Conservation (phyloP, 2,113 vertebrate genomes). For the Barbus barbus region DNA sequence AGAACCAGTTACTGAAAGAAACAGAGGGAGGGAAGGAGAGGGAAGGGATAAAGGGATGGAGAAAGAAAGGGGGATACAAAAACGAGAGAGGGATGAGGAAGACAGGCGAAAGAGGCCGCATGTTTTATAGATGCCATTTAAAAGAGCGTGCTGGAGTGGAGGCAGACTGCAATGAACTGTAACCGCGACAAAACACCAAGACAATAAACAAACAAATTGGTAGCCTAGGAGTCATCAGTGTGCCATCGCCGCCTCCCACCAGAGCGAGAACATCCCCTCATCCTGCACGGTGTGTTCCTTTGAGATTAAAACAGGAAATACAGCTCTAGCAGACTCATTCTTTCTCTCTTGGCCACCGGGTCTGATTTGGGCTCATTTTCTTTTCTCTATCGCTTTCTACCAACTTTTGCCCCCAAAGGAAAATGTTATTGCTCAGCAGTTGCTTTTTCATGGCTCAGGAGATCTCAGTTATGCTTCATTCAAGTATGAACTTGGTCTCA, state of each 20-base stretch:
- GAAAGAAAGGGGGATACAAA: conserved; percentile 33
- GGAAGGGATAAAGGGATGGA: conserved; percentile 25
- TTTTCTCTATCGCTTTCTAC: conserved; percentile 1
- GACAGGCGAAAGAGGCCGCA: conserved; percentile 47
- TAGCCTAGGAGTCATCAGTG: conserved; percentile 72
- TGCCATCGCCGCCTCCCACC: conserved; percentile 56
- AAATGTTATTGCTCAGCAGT: background rate
- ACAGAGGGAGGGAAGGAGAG: conserved; percentile 43
- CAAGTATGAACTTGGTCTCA: background rate
- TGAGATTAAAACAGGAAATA: conserved; percentile 63
- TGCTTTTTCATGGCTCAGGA: conserved; percentile 10
- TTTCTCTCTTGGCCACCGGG: conserved; percentile 1
- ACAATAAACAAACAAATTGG: conserved; percentile 79
- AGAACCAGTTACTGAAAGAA: conserved; percentile 42
- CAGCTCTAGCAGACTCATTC: conserved; percentile 35
- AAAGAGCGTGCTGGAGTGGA: conserved; percentile 68
- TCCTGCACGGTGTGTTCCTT: conserved; percentile 47
- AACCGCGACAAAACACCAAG: conserved; percentile 74
- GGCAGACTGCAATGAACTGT: conserved; percentile 73
- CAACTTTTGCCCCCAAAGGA: conserved; percentile 6
- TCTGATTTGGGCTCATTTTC: background rate
- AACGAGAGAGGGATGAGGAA: conserved; percentile 7
- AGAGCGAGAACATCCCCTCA: conserved; percentile 33
- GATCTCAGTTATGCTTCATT: background rate
- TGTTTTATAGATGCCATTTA: conserved; percentile 79